phyloP scores from a whole-genome alignment of 2,113 vertebrate species.

The Oryzias curvinotus region DNA sequence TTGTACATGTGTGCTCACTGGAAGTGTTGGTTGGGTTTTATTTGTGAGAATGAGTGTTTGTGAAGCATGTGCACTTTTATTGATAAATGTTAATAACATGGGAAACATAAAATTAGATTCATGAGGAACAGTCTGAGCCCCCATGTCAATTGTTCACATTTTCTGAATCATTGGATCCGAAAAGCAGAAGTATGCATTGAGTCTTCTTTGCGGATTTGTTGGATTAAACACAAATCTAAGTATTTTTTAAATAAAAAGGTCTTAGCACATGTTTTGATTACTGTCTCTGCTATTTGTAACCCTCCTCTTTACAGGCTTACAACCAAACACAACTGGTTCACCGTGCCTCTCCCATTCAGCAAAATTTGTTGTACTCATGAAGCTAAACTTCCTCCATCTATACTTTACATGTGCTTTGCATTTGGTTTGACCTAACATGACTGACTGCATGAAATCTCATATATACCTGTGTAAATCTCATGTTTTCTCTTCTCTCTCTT shows the following conservation, averaged over 20 bases:
- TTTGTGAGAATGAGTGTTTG: conserved; percentile 14
- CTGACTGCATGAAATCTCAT: conserved; percentile 73
- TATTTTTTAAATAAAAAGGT: too few species aligned
- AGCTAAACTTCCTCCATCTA: conserved; percentile 37
- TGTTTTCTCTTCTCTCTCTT: conserved; percentile 36
- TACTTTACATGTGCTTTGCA: conserved; percentile 49
- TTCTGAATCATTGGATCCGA: too few species aligned
- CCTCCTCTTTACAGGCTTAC: conserved; percentile 41
- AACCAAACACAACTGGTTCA: conserved; percentile 40
- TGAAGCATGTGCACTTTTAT: conserved; percentile 8
- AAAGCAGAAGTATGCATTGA: too few species aligned
- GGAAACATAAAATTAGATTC: neutral
- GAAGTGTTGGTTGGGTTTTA: conserved; percentile 1
- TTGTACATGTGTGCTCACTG: conserved; percentile 8
- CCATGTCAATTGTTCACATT: too few species aligned
- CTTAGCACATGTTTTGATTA: too few species aligned
- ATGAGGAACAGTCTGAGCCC: too few species aligned
- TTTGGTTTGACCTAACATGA: conserved; percentile 66
- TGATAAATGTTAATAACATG: neutral
- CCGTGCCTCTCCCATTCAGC: conserved; percentile 56
- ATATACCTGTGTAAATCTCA: conserved; percentile 59
- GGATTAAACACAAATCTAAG: too few species aligned
- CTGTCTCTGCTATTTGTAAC: conserved; percentile 21
- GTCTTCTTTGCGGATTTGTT: too few species aligned
- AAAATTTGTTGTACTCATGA: conserved; percentile 46